Evolutionary conservation across 2,797 vertebrate genomes (phyloP).

Genomic region (Anolis apletophallus): DNA sequence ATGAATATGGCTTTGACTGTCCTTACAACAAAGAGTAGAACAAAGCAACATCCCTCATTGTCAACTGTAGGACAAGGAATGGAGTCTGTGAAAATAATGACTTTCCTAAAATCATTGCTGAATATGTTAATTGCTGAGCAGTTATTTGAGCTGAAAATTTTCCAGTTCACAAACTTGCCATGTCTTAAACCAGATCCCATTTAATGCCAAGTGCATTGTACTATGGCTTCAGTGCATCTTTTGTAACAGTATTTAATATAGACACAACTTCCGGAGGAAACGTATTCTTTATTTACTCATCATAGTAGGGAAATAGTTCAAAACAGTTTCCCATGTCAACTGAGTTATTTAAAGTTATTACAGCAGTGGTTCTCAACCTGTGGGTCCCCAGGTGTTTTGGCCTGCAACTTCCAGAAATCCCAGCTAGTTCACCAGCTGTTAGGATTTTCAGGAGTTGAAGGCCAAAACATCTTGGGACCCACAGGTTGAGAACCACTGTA

Average conservation of each 20-base stretch:
- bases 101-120: neutral
- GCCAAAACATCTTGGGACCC: too few species aligned
- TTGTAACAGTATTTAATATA: too few species aligned
- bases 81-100: neutral
- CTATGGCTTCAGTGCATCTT: neutral
- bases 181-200: neutral
- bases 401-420: too few species aligned
- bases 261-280: neutral
- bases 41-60: neutral
- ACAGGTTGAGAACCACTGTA: too few species aligned
- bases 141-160: neutral
- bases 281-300: neutral
- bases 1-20: neutral
- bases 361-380: too few species aligned
- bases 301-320: neutral
- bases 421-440: too few species aligned
- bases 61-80: neutral
- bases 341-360: neutral
- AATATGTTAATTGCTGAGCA: neutral
- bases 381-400: too few species aligned
- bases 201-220: neutral
- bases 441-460: too few species aligned
- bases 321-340: neutral
- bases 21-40: neutral
- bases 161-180: neutral